Conservation (phyloP, 1,140 invertebrate species). For the Melanaphis sacchari region DNA sequence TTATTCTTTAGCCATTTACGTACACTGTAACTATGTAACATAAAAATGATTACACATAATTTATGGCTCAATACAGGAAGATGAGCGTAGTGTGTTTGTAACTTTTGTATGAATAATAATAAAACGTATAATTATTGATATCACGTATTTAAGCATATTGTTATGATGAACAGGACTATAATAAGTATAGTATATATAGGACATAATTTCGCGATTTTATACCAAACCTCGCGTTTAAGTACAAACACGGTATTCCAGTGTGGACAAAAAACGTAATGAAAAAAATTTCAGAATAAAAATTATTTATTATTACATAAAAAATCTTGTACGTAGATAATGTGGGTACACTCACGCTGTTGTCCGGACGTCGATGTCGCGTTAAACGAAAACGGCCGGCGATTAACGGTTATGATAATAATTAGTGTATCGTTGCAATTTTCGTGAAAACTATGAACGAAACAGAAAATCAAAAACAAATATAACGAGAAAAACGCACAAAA, state of each 20-base stretch:
- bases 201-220: background rate
- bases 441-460: background rate
- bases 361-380: background rate
- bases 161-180: background rate
- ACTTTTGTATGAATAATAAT: background rate
- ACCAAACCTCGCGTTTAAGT: background rate
- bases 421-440: background rate
- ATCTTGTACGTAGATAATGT: background rate
- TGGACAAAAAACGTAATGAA: background rate
- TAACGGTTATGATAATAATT: background rate
- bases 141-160: background rate
- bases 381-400: background rate
- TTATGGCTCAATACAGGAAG: background rate
- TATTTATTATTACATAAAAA: background rate
- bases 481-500: background rate
- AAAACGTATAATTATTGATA: background rate
- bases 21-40: background rate
- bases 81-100: background rate
- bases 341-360: background rate
- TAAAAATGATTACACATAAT: background rate
- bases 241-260: background rate
- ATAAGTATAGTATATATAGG: no score
- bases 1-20: background rate
- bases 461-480: background rate
- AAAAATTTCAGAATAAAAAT: background rate